These are phyloP conservation scores for Apostichopus leukothele DNA, from an alignment of 53 echinoderm and acorn worm species.

Conservation along the genomic window DNA sequence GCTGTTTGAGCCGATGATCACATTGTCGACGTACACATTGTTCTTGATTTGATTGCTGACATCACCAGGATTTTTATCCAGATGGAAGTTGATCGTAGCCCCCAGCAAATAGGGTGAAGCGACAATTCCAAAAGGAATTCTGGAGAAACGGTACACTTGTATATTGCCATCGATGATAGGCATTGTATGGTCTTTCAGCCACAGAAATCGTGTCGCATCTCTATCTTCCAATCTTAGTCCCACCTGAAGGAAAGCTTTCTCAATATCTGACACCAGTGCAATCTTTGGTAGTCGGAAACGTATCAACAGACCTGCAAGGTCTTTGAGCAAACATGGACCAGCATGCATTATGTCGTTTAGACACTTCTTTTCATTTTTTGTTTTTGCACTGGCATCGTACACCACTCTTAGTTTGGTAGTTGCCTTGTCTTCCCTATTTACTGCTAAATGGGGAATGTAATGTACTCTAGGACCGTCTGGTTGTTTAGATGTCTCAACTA, in stretches of 20 bases:
- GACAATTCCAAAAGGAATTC: slow-evolving; percentile 1
- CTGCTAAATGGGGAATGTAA: slow-evolving; percentile 17
- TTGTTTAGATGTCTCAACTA: not conserved
- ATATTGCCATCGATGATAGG: not conserved
- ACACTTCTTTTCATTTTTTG: not conserved
- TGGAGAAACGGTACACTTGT: slow-evolving; percentile 24
- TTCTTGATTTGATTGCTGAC: not conserved
- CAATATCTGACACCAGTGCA: not conserved
- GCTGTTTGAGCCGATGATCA: slow-evolving; percentile 13
- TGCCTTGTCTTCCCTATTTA: slow-evolving; percentile 10
- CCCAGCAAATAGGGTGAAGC: not conserved
- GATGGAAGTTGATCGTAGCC: not conserved
- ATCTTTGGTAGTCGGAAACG: not conserved
- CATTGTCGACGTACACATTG: slow-evolving; percentile 7
- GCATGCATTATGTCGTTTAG: not conserved
- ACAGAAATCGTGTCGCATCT: not conserved
- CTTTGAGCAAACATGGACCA: slow-evolving; percentile 1
- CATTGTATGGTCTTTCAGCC: not conserved
- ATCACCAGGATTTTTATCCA: not conserved
- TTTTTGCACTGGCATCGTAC: slow-evolving; percentile 13
- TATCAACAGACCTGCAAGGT: not conserved
- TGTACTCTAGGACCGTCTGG: not conserved
- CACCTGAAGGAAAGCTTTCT: not conserved
- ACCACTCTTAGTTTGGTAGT: slow-evolving; percentile 20
- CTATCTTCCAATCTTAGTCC: not conserved